phyloP scores from a whole-genome alignment of 1,140 invertebrate species.

The Pinna nobilis region DNA sequence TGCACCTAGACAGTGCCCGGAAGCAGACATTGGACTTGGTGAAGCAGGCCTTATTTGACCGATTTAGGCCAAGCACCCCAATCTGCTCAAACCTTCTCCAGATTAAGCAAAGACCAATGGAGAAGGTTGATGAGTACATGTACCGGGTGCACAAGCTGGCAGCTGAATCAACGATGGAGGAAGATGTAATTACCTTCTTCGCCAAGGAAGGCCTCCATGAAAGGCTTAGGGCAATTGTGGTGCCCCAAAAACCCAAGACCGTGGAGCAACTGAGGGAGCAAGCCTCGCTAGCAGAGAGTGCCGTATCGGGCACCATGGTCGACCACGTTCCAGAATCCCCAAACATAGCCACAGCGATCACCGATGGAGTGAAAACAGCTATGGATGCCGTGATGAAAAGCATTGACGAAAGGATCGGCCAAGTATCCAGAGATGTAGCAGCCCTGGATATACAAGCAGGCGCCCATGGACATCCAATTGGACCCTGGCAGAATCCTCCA shows the following conservation, averaged over 20 bases:
- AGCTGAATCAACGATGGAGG: background rate
- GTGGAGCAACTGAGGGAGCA: background rate
- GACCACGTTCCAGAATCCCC: too few relatives aligned
- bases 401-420: too few relatives aligned
- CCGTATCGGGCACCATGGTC: background rate
- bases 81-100: background rate
- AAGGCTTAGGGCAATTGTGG: background rate
- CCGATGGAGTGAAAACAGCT: background rate
- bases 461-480: too few relatives aligned
- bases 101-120: background rate
- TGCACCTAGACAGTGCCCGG: background rate
- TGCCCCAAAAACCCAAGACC: background rate
- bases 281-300: background rate
- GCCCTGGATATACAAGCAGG: too few relatives aligned
- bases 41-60: background rate
- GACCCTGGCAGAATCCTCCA: too few relatives aligned
- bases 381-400: background rate
- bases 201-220: background rate
- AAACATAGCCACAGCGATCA: background rate
- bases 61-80: background rate
- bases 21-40: background rate
- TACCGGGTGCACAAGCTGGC: background rate
- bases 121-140: background rate
- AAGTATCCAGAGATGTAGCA: too few relatives aligned
- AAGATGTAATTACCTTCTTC: background rate